Base-by-base conservation (phyloP, 2,113 vertebrate species). In the Numida meleagris region DNA sequence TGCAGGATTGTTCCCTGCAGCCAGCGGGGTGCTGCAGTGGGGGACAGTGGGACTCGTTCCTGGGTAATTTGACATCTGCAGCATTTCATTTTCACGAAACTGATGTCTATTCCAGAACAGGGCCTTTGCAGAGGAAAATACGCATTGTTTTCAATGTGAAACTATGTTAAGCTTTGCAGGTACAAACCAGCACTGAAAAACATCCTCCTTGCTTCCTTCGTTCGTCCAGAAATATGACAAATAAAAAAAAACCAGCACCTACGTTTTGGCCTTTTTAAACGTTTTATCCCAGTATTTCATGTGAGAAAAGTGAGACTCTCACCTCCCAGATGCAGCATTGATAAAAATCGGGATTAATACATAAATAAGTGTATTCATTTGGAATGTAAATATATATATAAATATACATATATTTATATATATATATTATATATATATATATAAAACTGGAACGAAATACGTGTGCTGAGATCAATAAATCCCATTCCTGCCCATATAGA, bases 21-120 rank as follows among this genome's bases (percentile, higher is more conserved):
- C 0, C 46, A 12, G 46, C 46, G 13, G 67, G 67, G 27, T 18
- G 18, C 34, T 36, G 4, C 0, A 3, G 50, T 40, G 45, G 45
- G 45, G 81, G 88, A 51, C 65, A 45, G 50, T 13, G 27, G 31
- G 61, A 82, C n/a, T 40, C 23, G 9, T 80, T 10, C 0, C 0
- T 3, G 27, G 48, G 40, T 25, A 15, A 73, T 45, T 1, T 29
- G 73, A 88, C 76, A 63, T 45, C 36, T 83, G 55, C 42, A 83
- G 70, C 88, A 67, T 50, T 42, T 23, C 14, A 6, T 81, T 92
- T 92, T 71, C 50, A 29, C 46, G 27, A 9, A 53, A 50, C 16
- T 25, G 38, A 50, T 90, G 61, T 34, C 19, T 75, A 17, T 84
- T 88, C 33, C 86, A 89, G 89, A 89, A 16, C 1, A 50, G 42